These are phyloP conservation scores for Ophion ventricosus DNA, from an alignment of 2,888 invertebrate species.

Conservation along the genomic window DNA sequence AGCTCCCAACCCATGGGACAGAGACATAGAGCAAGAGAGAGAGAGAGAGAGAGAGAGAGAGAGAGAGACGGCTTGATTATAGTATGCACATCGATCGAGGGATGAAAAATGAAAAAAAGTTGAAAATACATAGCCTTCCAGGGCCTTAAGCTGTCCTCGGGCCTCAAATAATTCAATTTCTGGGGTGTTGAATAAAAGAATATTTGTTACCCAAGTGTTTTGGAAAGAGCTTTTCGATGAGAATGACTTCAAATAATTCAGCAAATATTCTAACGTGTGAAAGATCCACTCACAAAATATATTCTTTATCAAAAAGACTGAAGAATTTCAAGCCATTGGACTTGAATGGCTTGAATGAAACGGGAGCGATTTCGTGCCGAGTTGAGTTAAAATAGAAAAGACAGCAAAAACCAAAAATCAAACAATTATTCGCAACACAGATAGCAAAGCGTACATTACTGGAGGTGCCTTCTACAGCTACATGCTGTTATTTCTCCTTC, in stretches of 20 bases:
- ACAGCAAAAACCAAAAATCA: no score
- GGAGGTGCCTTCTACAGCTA: no score
- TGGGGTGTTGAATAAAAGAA: slow-evolving; percentile 15
- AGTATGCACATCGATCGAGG: slow-evolving; percentile 28
- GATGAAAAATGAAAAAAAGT: slow-evolving; percentile 19
- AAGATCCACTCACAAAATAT: neutral
- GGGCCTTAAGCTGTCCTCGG: neutral
- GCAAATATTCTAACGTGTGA: neutral
- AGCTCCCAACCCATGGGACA: neutral
- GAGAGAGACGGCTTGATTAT: neutral
- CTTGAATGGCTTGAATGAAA: no score
- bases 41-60: neutral
- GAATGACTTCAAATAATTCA: neutral
- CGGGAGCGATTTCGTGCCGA: no score
- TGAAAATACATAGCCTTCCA: slow-evolving; percentile 9
- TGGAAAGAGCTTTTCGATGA: neutral
- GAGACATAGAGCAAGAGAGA: neutral
- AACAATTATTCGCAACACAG: no score
- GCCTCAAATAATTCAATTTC: slow-evolving; percentile 37
- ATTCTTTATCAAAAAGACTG: no score
- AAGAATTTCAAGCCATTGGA: no score
- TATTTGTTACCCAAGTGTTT: slow-evolving; percentile 3
- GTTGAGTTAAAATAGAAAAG: no score
- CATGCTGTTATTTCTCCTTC: no score
- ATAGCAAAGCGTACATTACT: no score